phyloP scores from a whole-genome alignment of 2,113 vertebrate genomes.

The Nymphicus hollandicus region DNA sequence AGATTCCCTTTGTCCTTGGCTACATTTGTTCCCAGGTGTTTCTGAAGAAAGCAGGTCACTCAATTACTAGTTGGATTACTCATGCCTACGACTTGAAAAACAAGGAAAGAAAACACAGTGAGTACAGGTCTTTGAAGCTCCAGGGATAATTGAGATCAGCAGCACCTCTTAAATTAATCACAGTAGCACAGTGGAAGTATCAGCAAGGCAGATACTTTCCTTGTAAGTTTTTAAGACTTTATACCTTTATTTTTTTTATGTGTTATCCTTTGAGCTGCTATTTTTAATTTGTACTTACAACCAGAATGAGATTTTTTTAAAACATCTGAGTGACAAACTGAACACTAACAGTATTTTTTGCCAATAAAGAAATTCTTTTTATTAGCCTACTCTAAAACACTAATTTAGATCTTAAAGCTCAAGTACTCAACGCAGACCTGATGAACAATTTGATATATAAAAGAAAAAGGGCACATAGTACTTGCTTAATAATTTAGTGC shows the following conservation, averaged over 20 bases:
- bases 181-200: neutral
- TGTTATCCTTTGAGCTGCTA: neutral
- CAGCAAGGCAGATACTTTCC: neutral
- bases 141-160: slow-evolving; percentile 45
- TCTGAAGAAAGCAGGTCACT: slow-evolving; percentile 62
- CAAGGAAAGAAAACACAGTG: slow-evolving; percentile 42
- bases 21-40: neutral
- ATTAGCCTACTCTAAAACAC: neutral
- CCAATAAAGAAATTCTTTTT: neutral
- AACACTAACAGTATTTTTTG: neutral
- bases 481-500: neutral
- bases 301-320: neutral
- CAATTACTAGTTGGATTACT: slow-evolving; percentile 31
- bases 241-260: neutral
- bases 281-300: neutral
- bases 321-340: neutral
- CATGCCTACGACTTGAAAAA: slow-evolving; percentile 50
- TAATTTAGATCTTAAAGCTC: neutral
- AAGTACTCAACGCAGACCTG: neutral
- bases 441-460: neutral
- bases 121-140: slow-evolving; percentile 53
- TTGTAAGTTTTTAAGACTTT: neutral
- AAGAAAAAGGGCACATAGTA: neutral
- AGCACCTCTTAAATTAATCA: slow-evolving; percentile 48
- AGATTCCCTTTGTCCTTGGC: slow-evolving; percentile 7